Base-by-base conservation (phyloP, 2,888 invertebrate species). In the Cotesia congregata region DNA sequence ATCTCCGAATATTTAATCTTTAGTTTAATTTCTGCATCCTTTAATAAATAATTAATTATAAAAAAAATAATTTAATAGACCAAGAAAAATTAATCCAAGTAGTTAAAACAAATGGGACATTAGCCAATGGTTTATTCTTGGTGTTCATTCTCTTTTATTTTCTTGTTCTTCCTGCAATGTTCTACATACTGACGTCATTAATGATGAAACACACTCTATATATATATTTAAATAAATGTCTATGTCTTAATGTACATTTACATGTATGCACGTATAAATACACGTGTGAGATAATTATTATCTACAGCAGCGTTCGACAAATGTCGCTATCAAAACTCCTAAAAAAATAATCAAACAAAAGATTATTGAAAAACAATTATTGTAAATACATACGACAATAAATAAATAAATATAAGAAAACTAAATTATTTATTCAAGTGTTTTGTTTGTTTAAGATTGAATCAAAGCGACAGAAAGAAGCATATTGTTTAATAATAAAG, bases 51-150 rank as follows among this genome's bases (percentile, higher is more conserved):
- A 62, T 15, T 15, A 62, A 3, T 15, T 2, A 50, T 50, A 50
- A 3, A 12, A 9, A 50, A 50, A 50, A 9, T 12, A 50, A 7
- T 50, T 50, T 12, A 9, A 50, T 12, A 12, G 3, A 50, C 12
- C 50, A 50, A 50, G 7, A 12, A 50, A 50, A 50, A 50, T 50
- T 50, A 9, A 30, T 50, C 4, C 12, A 9, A 40, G 67, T 2
- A 15, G 1, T 15, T 12, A 12, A 40, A 5, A 59, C 69, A 17
- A 50, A 61, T n/a, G 30, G 7, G 39, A 61, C 70, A 60, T 50
- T n/a, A 71, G 70, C 70, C 70, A 71, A 71, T 17, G 60, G 70
- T 62, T 50, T 62, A 71, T 71, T 71, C 60, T 71, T 62, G 39
- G n/a, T 30, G 15, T 17, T 40, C 4, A 40, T 61, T 62, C 61